Conservation (phyloP, 2,888 invertebrate species). For the Lycophotia porphyrea region DNA sequence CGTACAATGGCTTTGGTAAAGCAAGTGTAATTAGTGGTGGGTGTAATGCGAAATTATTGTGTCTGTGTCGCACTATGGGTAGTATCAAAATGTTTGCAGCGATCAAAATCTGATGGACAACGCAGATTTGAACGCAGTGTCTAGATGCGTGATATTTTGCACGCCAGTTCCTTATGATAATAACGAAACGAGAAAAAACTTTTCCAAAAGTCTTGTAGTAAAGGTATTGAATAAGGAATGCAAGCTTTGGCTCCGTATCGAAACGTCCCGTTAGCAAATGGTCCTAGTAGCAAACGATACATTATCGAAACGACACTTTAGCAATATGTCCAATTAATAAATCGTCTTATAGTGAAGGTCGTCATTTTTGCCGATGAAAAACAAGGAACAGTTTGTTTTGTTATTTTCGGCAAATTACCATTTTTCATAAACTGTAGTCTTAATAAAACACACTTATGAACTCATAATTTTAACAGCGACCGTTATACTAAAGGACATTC, state of each 20-base stretch:
- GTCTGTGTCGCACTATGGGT: constrained; percentile 11
- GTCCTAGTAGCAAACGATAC: too few relatives aligned
- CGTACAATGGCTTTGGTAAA: constrained; percentile 38
- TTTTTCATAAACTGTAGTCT: not conserved
- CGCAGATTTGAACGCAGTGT: not conserved
- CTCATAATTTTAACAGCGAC: constrained; percentile 44
- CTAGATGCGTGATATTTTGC: not conserved
- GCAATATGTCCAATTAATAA: too few relatives aligned
- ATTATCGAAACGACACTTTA: too few relatives aligned
- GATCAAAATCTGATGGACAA: not conserved
- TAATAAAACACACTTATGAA: not conserved
- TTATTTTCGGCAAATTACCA: not conserved
- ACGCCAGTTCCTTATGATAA: too few relatives aligned
- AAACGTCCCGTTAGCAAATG: too few relatives aligned
- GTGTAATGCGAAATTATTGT: constrained; percentile 22
- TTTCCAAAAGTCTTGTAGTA: not conserved
- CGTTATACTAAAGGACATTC: constrained; percentile 63
- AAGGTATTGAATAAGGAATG: not conserved
- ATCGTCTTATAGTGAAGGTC: too few relatives aligned
- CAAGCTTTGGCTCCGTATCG: too few relatives aligned
- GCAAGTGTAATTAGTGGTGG: constrained; percentile 38
- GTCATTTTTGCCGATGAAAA: not conserved
- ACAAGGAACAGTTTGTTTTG: not conserved
- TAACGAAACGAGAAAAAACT: not conserved
- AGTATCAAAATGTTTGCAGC: not conserved